These are phyloP conservation scores for Pseudococcus longispinus DNA, from an alignment of 2,888 invertebrate genomes.

Conservation along the genomic window DNA sequence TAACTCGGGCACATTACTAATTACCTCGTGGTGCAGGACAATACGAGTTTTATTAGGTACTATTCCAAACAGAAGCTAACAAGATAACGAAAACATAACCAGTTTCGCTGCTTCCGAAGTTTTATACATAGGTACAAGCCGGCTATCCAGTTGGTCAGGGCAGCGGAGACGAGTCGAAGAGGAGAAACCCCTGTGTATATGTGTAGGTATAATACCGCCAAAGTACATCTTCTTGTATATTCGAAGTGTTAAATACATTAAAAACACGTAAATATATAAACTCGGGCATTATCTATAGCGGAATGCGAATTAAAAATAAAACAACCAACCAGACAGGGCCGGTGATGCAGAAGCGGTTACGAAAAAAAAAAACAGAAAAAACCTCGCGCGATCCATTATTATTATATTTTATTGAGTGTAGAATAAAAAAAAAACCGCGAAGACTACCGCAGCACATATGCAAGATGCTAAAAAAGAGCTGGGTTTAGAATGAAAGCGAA, in stretches of 20 bases:
- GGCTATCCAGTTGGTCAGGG: not conserved
- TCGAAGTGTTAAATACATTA: constrained; percentile 43
- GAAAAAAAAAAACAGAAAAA: not conserved
- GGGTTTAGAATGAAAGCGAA: constrained; percentile 11
- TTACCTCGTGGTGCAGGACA: constrained; percentile 20
- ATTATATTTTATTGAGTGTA: constrained; percentile 45
- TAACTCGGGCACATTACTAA: constrained; percentile 42
- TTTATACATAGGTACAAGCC: not conserved
- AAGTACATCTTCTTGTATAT: constrained; percentile 16
- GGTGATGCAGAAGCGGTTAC: not conserved
- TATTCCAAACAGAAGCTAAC: constrained; percentile 44
- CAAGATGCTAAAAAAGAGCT: not conserved
- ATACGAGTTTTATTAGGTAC: constrained; percentile 38
- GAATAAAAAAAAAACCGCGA: not conserved
- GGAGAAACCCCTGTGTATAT: not conserved
- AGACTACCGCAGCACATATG: not conserved
- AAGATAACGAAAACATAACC: constrained; percentile 43
- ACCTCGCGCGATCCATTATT: constrained; percentile 18
- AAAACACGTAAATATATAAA: constrained; percentile 44
- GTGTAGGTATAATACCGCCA: constrained; percentile 25
- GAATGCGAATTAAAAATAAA: constrained; percentile 38
- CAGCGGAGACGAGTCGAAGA: not conserved
- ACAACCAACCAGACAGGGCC: not conserved
- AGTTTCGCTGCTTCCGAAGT: constrained; percentile 41
- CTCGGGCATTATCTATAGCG: constrained; percentile 27